Percentiles rank a stretch among this genome's conserved stretches.
These are phyloP conservation scores for Microtus richardsoni DNA, from an alignment of 2,113 vertebrate genomes.

Conservation along the genomic window DNA sequence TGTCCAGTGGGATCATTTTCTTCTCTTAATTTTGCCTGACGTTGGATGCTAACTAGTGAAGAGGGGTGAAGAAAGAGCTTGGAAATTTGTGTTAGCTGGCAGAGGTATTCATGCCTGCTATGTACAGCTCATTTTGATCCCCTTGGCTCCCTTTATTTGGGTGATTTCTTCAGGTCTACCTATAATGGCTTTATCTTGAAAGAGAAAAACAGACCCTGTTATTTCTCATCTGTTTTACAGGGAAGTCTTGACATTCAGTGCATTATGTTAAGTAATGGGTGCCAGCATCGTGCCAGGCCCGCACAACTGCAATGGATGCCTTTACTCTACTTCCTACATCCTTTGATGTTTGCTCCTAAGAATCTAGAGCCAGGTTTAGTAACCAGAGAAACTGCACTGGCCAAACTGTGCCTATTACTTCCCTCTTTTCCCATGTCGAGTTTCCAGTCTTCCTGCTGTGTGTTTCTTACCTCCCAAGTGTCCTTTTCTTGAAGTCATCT, in stretches of 20 bases:
- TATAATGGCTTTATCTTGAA: constrained; percentile 6
- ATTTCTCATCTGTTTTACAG: not conserved
- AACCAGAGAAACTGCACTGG: not conserved
- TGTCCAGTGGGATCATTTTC: not conserved
- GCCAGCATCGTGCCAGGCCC: not conserved
- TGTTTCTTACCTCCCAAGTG: not conserved
- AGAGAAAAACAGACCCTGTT: not conserved
- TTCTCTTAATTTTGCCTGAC: not conserved
- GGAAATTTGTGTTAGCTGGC: not conserved
- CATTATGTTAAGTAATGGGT: constrained; percentile 19
- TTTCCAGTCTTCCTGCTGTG: not conserved
- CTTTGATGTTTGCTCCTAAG: not conserved
- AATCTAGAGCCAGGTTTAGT: not conserved
- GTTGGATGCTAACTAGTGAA: not conserved
- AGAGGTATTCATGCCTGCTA: not conserved
- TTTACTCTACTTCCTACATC: not conserved
- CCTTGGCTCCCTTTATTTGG: not conserved
- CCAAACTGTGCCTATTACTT: not conserved
- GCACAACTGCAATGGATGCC: not conserved
- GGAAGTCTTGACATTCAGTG: not conserved
- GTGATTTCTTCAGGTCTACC: not conserved
- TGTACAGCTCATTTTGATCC: not conserved
- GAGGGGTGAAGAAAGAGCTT: not conserved
- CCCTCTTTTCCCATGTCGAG: not conserved
- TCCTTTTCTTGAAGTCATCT: not conserved